Base-by-base conservation (phyloP, 2,888 invertebrate genomes). In the Nomada hirtipes region DNA sequence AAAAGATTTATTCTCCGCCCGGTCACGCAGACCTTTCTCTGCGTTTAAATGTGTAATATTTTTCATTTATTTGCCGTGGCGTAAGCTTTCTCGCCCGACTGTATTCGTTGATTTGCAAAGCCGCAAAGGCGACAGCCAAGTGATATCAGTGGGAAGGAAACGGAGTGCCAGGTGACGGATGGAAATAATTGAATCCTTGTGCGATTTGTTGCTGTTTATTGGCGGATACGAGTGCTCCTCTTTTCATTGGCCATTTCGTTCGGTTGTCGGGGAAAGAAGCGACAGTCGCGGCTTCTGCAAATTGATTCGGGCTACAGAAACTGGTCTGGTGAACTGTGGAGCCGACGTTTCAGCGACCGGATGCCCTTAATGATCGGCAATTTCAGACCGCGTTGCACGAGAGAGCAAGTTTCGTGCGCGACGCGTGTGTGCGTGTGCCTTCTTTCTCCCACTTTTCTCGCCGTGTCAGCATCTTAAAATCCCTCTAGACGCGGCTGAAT, bases 311-410 rank as follows among this genome's bases (percentile, higher is more conserved):
- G 79, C 76, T 76, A 77, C 76, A 88, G 88, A 88, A 88, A 88
- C 88, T 88, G 88, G 88, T 88, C 88, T 82, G 78, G 84, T 79
- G 81, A 87, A 88, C 88, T 86, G 47, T 15, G 79, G 69, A 73
- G 53, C 79, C 77, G 85, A 69, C 83, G 77, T 88, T 88, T 82
- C 86, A 85, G 77, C 74, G 86, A 79, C 88, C 88, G 88, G 88
- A 88, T 88, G 87, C 78, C 74, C 84, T 88, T 88, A 88, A 88
- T 88, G 88, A 88, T 88, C 88, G 88, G 86, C 86, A 86, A 88
- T 88, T 88, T 88, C 84, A 87, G 71, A 42, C 47, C 77, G 65
- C 80, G 85, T 77, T 86, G 80, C 82, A 68, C 79, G 82, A 78
- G 83, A 78, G 71, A 76, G 68, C 77, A 53, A 84, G 77, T 82